Base-by-base conservation (phyloP, 2,797 vertebrate species). In the Sebastes elongatus region DNA sequence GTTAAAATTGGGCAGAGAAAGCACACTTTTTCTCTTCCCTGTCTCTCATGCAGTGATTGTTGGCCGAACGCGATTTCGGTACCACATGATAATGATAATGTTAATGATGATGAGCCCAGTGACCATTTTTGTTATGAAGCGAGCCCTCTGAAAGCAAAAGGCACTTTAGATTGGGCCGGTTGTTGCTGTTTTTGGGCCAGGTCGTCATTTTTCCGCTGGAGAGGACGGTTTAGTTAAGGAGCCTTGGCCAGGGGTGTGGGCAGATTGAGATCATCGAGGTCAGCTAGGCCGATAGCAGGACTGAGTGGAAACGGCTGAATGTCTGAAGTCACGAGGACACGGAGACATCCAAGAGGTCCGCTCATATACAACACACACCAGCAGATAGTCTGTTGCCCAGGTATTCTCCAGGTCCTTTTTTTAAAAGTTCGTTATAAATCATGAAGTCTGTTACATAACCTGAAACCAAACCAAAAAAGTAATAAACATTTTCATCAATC, bases 181-280 rank as follows among this genome's bases (percentile, higher is more conserved):
- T 71, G 4, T 75, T 67, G 66, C 53, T 38, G 18, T 38, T 35
- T 84, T 46, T 46, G 23, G 72, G 74, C 62, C 78, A 65, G 69
- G 46, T 80, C 11, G 2, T 70, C 68, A 59, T 52, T 89, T 93
- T 93, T 91, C 91, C 92, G 88, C 79, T 80, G 46, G 57, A 89
- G 82, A 80, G 73, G 72, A 80, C 33, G 0, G 53, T 70, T 78
- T 71, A 49, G 83, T 81, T 67, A 57, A 81, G 55, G 42, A 88
- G 66, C 84, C 71, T 94, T 95, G 94, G 93, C 89, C 78, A 68
- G 74, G 78, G 81, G 71, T 82, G 79, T 84, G 91, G 90, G 81
- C 93, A 93, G 84, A 93, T 88, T 93, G 93, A 95, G 91, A 91
- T 94, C 94, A 94, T 95, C 14, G 80, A 93, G 93, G 94, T 94